Percentiles rank a stretch among this genome's conserved stretches.
Evolutionary conservation across 2,888 invertebrate species (phyloP).

Genomic region (Parochlus steinenii): DNA sequence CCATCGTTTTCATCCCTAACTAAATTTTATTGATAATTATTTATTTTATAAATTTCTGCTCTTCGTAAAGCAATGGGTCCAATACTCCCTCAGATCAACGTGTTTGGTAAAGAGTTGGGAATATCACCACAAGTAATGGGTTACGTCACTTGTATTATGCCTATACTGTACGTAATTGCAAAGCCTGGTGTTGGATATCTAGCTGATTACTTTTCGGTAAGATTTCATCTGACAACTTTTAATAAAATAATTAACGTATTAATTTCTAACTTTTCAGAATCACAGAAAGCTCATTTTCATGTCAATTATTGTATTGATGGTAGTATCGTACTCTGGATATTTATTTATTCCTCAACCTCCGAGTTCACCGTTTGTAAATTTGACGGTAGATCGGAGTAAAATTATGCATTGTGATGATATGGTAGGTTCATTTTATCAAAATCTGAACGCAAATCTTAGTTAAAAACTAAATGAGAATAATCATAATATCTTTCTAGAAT

Average conservation of each 20-base stretch:
- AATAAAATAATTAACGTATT: neutral
- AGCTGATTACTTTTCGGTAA: constrained; percentile 52
- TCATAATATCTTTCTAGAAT: no score
- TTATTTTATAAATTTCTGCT: constrained; percentile 13
- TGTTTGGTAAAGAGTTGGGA: constrained; percentile 62
- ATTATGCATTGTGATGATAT: constrained; percentile 2
- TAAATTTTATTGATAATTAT: neutral
- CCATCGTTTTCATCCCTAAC: neutral
- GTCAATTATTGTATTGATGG: constrained; percentile 43
- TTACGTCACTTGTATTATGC: constrained; percentile 52
- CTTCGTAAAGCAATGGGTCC: constrained; percentile 55
- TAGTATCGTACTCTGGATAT: constrained; percentile 48
- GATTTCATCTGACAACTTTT: constrained; percentile 2
- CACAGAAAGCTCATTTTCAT: constrained; percentile 57
- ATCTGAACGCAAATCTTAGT: no score
- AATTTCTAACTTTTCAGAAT: constrained; percentile 24
- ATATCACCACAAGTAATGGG: constrained; percentile 63
- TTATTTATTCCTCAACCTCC: constrained; percentile 41
- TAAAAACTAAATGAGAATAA: no score
- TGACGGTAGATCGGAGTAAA: constrained; percentile 12
- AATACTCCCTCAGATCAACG: constrained; percentile 58
- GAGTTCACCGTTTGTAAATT: constrained; percentile 14
- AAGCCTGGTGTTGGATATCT: constrained; percentile 62
- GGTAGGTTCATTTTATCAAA: constrained; percentile 5
- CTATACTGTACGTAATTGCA: constrained; percentile 57